phyloP scores from a whole-genome alignment of 2,113 vertebrate species.

The Neolamprologus kungweensis region DNA sequence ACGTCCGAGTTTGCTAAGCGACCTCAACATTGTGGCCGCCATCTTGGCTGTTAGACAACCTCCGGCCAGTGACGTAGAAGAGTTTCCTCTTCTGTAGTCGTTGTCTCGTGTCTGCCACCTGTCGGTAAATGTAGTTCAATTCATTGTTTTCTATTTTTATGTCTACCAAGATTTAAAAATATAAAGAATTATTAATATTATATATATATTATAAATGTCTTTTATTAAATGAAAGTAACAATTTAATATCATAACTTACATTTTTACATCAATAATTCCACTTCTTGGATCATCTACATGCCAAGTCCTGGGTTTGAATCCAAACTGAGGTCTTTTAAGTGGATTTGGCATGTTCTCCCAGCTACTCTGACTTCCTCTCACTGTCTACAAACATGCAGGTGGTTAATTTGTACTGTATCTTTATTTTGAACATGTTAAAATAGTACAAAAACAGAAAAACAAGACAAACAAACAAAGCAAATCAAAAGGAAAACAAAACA shows the following conservation, averaged over 20 bases:
- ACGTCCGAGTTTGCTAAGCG: constrained; percentile 69
- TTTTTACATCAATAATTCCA: not conserved
- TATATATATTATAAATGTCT: accelerated
- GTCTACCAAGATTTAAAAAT: not conserved
- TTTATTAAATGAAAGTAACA: not conserved
- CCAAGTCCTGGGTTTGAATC: not conserved
- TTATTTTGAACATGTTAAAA: not conserved
- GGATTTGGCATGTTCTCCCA: not conserved
- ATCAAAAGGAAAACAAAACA: not conserved
- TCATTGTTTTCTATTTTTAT: not conserved
- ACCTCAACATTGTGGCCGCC: constrained; percentile 74
- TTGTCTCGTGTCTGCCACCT: not conserved
- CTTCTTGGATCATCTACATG: accelerated
- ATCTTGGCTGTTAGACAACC: constrained; percentile 56
- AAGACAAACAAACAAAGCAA: not conserved
- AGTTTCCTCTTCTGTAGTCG: not conserved
- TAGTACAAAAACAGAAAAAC: not conserved
- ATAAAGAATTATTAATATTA: not conserved
- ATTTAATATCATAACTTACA: not conserved
- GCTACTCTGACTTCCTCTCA: accelerated
- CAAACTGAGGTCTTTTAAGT: not conserved
- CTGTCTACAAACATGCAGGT: not conserved
- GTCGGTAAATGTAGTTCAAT: not conserved
- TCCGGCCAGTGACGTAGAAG: not conserved
- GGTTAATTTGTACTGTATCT: accelerated